Evolutionary conservation across 2,113 vertebrate species (phyloP).

Genomic region (Psephotus haematonotus): DNA sequence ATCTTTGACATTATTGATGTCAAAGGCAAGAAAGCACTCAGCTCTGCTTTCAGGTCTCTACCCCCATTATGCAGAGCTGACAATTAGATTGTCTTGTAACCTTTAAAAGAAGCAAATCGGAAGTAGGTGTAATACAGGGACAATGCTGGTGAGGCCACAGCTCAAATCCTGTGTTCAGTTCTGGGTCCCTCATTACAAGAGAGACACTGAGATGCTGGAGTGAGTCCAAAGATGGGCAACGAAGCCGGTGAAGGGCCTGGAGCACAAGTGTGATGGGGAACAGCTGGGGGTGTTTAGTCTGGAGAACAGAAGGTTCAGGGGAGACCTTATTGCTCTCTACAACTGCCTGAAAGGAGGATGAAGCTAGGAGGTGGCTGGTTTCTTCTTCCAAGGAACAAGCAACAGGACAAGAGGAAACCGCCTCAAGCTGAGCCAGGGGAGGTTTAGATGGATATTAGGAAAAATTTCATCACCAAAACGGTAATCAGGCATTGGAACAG

Average conservation of each 20-base stretch:
- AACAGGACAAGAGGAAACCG: background rate
- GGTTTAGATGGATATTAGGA: background rate
- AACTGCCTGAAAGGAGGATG: background rate
- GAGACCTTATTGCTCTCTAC: background rate
- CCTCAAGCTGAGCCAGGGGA: background rate
- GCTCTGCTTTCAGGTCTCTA: background rate
- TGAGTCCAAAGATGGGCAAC: background rate
- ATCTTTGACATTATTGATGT: background rate
- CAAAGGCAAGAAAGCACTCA: background rate
- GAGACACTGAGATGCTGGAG: background rate
- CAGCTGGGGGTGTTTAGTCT: background rate
- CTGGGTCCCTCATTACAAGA: background rate
- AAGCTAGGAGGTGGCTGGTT: background rate
- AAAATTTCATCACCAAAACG: background rate
- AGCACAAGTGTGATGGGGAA: background rate
- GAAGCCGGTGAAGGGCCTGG: background rate
- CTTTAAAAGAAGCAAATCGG: background rate
- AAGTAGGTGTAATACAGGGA: background rate
- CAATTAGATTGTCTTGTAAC: background rate
- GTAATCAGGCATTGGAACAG: background rate
- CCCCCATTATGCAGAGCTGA: fast-evolving
- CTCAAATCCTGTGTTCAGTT: background rate
- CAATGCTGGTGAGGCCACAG: background rate
- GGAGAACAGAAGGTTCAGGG: background rate
- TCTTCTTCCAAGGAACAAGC: background rate